Evolutionary conservation across 2,113 vertebrate species (phyloP), one percentile per base, ranked within the genome.

Genomic region (Epinephelus fuscoguttatus): DNA sequence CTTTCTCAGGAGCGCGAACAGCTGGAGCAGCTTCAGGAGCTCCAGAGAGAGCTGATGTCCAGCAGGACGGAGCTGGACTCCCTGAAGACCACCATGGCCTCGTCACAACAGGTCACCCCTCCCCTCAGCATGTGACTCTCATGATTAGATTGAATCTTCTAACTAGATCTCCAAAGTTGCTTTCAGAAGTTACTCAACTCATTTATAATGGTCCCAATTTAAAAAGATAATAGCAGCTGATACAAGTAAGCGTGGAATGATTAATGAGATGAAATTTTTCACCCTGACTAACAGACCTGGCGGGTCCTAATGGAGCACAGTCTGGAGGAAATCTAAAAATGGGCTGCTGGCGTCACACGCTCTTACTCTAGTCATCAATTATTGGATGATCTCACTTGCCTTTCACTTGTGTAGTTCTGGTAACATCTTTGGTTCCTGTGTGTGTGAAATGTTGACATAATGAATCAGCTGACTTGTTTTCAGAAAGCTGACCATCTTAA

Each of bases 41-140:
- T 99, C 73, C 97, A 97, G 92, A 95, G 89, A 59, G 97, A 99
- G 89, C 95, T 99, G 59, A 55, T 94, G 83, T 94, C 94, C 89
- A 99, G 96, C 93, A 96, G 94, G 70, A 93, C 94, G 60, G 97
- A 98, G 88, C 92, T 98, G 69, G 96, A 96, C 64, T 85, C 92
- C 63, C 95, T 98, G 18, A 96, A 96, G 68, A 88, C 91, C 73
- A 96, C 76, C 1, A 77, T 97, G 85, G 91, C 94, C 27, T 95
- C 95, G 5, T 96, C 96, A 11, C 95, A 95, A 2, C 96, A 97
- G 97, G 98, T 99, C 66, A 47, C 4, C 57, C 27, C 42, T 62
- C 50, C 56, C 19, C 56, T 75, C 55, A 25, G 9, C n/a, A 3
- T 13, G 6, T 45, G 1, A 2, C 12, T 4, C 12, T 37, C 5